Evolutionary conservation across 2,888 invertebrate genomes (phyloP).

Genomic region (Agrochola lychnidis): DNA sequence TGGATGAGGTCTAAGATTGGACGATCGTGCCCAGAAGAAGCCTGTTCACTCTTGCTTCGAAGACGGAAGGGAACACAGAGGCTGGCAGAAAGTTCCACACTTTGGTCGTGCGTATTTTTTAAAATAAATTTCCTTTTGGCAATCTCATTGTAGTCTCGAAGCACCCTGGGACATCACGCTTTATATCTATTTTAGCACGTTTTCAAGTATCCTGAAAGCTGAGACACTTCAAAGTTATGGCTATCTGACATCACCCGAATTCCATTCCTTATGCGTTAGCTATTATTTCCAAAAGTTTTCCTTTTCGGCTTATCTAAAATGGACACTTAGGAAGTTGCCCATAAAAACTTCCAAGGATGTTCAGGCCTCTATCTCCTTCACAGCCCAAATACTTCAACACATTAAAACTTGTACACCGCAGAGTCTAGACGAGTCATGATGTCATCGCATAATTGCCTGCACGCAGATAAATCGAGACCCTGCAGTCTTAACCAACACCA

Average conservation of each 20-base stretch:
- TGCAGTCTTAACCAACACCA: constrained; percentile 17
- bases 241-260: constrained; percentile 21
- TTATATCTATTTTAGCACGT: neutral
- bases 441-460: constrained; percentile 58
- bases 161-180: neutral
- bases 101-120: too few relatives aligned
- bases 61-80: neutral
- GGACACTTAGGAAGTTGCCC: neutral
- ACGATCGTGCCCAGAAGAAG: neutral
- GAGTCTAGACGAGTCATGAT: constrained; percentile 63
- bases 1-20: neutral
- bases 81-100: neutral
- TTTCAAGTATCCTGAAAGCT: too few relatives aligned
- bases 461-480: constrained; percentile 50
- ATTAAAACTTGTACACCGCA: constrained; percentile 44
- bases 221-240: neutral
- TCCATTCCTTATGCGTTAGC: constrained; percentile 28
- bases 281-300: neutral
- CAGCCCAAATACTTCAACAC: constrained; percentile 15
- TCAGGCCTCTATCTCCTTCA: neutral
- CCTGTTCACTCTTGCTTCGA: neutral
- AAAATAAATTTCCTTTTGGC: neutral
- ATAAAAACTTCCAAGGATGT: neutral
- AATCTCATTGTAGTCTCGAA: neutral
- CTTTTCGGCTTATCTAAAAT: constrained; percentile 18